Percentiles rank a stretch among this genome's conserved stretches.
phyloP scores from a whole-genome alignment of 2,888 invertebrate genomes.

The Copidosoma aretas region DNA sequence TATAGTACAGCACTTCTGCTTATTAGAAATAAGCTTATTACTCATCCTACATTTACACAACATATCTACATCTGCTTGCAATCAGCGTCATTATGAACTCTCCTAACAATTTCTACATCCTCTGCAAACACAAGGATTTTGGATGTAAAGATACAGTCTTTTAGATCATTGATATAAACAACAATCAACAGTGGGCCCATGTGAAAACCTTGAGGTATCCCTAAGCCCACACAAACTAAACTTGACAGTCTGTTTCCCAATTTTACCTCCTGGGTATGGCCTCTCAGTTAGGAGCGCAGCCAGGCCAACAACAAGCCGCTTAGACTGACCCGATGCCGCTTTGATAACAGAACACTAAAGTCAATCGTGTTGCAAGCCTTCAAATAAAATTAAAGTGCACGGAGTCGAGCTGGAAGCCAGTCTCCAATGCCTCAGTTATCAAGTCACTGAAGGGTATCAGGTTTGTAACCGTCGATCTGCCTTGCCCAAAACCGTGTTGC shows the following conservation, averaged over 20 bases:
- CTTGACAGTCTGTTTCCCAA: neutral
- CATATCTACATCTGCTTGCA: neutral
- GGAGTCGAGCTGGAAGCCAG: neutral
- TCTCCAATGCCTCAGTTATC: neutral
- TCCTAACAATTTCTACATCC: neutral
- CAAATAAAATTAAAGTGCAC: neutral
- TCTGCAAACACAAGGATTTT: neutral
- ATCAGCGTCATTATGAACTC: neutral
- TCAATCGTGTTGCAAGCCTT: neutral
- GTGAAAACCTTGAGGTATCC: conserved; percentile 7
- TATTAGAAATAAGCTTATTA: too few relatives aligned
- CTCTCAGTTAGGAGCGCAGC: neutral
- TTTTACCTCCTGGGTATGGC: neutral
- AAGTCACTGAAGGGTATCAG: neutral
- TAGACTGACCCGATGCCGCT: neutral
- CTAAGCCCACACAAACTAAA: neutral
- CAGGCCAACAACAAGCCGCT: neutral
- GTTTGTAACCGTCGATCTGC: neutral
- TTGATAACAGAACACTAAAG: neutral
- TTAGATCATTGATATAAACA: neutral
- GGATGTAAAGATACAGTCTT: too few relatives aligned
- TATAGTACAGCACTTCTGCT: too few relatives aligned
- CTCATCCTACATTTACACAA: neutral
- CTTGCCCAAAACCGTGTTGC: neutral
- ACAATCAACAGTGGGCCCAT: conserved; percentile 4